Base-by-base conservation (phyloP, 2,113 vertebrate species). In the Ceyx cyanopectus region DNA sequence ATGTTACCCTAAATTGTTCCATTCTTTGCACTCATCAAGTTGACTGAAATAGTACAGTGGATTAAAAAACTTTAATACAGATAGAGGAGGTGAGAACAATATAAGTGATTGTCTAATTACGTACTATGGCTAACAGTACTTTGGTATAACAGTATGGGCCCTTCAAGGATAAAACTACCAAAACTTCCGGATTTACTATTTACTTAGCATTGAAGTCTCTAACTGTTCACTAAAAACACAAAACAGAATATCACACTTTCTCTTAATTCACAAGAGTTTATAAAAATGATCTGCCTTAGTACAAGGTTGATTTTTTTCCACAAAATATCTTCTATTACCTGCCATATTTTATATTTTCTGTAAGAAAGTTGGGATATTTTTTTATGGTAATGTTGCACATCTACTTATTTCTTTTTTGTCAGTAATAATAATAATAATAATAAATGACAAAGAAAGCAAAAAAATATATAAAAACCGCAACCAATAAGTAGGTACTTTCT, bases 291-390 rank as follows among this genome's bases (percentile, higher is more conserved):
- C n/a, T 32, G 10, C 56, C 24, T 21, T 62, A 20, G 7, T 16
- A 34, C 3, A 80, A 30, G 5, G 60, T 24, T 30, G 14, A 8
- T 15, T 34, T 74, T 85, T 66, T 65, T 30, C 10, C 18, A 34
- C 7, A 23, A 23, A 22, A 22, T 51, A 13, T 16, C 26, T 89
- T 78, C 7, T 53, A 32, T 45, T 67, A 6, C 7, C 14, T 18
- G 3, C 1, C 9, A 50, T 3, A 24, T 7, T 4, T 40, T 58
- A 34, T 2, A 1, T 32, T 63, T 62, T 68, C 23, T 22, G 16
- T 29, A 20, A 79, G 66, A 34, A 61, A 24, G 0, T 2, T 23
- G 14, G 24, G 8, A 22, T 11, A 4, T 21, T 43, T 65, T 45
- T 63, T 19, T 29, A 45, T 1, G 58, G 5, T 41, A 73, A 45